Evolutionary conservation across 2,888 invertebrate genomes (phyloP).

Genomic region (Nemurella pictetii): DNA sequence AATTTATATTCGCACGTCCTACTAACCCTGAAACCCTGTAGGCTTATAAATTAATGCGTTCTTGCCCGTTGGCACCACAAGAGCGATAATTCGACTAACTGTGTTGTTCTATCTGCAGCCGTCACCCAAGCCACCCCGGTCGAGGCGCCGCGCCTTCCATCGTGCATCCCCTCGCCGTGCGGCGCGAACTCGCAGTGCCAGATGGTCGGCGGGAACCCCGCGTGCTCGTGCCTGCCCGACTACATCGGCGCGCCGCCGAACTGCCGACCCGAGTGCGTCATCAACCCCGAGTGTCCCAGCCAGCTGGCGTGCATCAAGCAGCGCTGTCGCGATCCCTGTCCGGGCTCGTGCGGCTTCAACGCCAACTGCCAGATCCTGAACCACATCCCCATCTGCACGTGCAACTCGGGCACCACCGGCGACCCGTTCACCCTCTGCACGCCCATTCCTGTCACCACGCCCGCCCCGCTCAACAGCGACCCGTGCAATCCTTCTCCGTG

Average conservation of each 20-base stretch:
- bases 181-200: conserved; percentile 83
- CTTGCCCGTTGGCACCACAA: not conserved
- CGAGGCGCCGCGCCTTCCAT: conserved; percentile 72
- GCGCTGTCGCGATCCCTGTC: conserved; percentile 81
- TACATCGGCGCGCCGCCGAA: conserved; percentile 78
- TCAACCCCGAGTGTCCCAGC: conserved; percentile 78
- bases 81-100: not conserved
- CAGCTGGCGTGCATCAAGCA: conserved; percentile 76
- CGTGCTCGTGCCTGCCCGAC: conserved; percentile 77
- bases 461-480: conserved; percentile 52
- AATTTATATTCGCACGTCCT: too few species aligned
- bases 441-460: conserved; percentile 55
- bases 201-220: conserved; percentile 70
- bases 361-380: conserved; percentile 77
- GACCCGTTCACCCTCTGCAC: conserved; percentile 78
- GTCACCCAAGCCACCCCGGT: conserved; percentile 47
- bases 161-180: conserved; percentile 81
- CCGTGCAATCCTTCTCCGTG: conserved; percentile 76
- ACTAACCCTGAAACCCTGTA: not conserved
- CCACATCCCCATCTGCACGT: conserved; percentile 80
- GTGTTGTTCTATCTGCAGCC: conserved; percentile 43
- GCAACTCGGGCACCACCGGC: conserved; percentile 74
- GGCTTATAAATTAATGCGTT: not conserved
- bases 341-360: conserved; percentile 79
- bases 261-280: conserved; percentile 78